phyloP scores from a whole-genome alignment of 2,797 vertebrate genomes.

The Bucorvus abyssinicus region DNA sequence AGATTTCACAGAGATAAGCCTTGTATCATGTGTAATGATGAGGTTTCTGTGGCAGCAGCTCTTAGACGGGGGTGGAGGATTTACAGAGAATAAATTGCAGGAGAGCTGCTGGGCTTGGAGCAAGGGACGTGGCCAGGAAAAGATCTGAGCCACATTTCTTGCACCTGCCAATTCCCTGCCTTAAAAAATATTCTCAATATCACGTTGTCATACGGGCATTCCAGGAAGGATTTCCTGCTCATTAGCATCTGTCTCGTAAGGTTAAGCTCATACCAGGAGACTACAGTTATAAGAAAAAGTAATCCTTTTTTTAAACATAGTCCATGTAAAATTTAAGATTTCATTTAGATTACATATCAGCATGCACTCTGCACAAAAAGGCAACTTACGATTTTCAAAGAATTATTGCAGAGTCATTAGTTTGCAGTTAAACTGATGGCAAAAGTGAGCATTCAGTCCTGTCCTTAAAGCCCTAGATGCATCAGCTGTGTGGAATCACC shows the following conservation, averaged over 20 bases:
- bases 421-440: background rate
- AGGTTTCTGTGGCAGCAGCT: background rate
- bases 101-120: background rate
- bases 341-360: background rate
- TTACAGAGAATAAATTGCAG: background rate
- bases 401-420: background rate
- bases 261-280: background rate
- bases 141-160: background rate
- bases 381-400: background rate
- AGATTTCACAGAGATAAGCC: background rate
- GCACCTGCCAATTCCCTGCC: background rate
- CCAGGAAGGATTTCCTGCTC: background rate
- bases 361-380: background rate
- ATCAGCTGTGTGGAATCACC: background rate
- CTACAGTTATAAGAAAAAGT: background rate
- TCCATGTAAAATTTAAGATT: background rate
- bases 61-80: fast-evolving
- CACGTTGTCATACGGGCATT: background rate
- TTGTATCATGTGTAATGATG: background rate
- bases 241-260: background rate
- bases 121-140: background rate
- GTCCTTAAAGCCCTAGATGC: background rate
- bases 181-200: background rate
- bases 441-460: background rate
- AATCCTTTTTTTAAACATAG: background rate